These are phyloP conservation scores for Pomatostomus ruficeps DNA, from an alignment of 2,113 vertebrate genomes.

Conservation along the genomic window DNA sequence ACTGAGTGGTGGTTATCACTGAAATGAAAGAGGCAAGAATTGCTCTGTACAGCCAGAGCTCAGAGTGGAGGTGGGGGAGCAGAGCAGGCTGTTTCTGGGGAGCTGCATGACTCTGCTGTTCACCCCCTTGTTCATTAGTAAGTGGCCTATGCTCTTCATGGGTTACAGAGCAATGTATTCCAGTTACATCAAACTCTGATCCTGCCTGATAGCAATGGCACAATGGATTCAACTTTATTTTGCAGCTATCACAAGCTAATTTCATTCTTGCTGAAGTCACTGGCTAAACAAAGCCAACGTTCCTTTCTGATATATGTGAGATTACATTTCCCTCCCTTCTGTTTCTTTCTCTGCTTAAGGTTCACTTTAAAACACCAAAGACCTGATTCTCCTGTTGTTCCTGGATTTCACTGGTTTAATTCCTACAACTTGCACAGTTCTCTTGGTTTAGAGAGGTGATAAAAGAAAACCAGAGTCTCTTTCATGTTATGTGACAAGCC, in stretches of 20 bases:
- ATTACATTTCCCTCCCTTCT: not conserved
- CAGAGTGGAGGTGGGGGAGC: not conserved
- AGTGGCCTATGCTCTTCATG: not conserved
- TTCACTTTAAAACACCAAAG: not conserved
- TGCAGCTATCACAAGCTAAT: not conserved
- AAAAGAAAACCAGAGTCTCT: constrained; percentile 9
- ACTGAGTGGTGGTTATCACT: not conserved
- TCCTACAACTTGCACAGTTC: not conserved
- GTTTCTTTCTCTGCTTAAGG: not conserved
- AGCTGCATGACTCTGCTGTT: not conserved
- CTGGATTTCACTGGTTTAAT: not conserved
- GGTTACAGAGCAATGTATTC: not conserved
- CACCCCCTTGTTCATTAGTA: not conserved
- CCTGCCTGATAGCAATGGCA: not conserved
- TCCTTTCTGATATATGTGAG: not conserved
- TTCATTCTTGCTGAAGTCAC: constrained; percentile 5
- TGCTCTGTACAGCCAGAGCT: not conserved
- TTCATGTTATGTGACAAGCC: constrained; percentile 13
- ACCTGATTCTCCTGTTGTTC: not conserved
- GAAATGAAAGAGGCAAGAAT: not conserved
- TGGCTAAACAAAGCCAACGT: constrained; percentile 22
- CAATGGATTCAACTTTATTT: not conserved
- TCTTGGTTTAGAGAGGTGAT: constrained; percentile 7
- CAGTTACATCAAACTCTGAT: not conserved
- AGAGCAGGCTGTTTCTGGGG: not conserved